These are phyloP conservation scores for Aethes cnicana DNA, from an alignment of 2,888 invertebrate genomes.

Conservation along the genomic window DNA sequence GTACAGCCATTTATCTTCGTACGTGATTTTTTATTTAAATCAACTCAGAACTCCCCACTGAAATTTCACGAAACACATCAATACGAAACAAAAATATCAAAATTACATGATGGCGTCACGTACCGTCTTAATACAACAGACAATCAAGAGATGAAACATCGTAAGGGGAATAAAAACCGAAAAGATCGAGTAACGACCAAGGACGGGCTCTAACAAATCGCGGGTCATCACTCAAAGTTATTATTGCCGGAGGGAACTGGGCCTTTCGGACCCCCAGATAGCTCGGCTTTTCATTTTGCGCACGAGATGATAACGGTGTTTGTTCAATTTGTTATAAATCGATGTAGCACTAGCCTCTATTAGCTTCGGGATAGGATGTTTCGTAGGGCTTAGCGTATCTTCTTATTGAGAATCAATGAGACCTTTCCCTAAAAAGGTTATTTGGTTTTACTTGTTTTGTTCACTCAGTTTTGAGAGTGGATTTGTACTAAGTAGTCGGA, in stretches of 20 bases:
- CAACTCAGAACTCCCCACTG: too few relatives aligned
- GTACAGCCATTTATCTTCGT: too few relatives aligned
- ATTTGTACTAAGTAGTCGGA: too few relatives aligned
- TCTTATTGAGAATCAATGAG: not conserved
- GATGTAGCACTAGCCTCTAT: constrained; percentile 39
- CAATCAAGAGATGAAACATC: constrained; percentile 80
- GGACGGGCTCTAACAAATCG: constrained; percentile 76
- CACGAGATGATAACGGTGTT: constrained; percentile 52
- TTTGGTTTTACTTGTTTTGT: too few relatives aligned
- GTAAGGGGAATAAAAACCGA: constrained; percentile 77
- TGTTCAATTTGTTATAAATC: constrained; percentile 73
- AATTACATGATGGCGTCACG: constrained; percentile 58
- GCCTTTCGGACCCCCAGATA: constrained; percentile 54
- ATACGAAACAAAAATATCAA: constrained; percentile 35
- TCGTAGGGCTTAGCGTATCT: not conserved
- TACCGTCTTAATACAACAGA: constrained; percentile 62
- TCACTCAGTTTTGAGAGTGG: too few relatives aligned
- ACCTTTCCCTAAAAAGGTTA: too few relatives aligned
- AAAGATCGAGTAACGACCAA: constrained; percentile 72
- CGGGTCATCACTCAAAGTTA: constrained; percentile 76
- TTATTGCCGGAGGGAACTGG: constrained; percentile 62
- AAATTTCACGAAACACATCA: constrained; percentile 3
- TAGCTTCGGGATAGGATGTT: constrained; percentile 23
- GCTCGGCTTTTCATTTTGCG: constrained; percentile 71
- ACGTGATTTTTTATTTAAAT: too few relatives aligned